Evolutionary conservation across 2,797 vertebrate species (phyloP).

Genomic region (Betta splendens): DNA sequence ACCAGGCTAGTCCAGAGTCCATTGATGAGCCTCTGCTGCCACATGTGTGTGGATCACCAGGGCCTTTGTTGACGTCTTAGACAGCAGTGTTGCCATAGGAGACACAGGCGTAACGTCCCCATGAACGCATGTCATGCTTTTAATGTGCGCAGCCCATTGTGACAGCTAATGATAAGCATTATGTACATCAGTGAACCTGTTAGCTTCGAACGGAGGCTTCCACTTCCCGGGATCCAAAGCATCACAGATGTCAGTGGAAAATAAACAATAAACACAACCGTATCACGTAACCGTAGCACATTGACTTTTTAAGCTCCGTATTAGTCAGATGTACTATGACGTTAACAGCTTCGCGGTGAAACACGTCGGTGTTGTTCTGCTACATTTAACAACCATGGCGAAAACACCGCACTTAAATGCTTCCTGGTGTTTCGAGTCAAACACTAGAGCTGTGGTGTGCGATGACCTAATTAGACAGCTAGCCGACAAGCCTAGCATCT

Average conservation of each 20-base stretch:
- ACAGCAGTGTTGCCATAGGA: constrained; percentile 62
- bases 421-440: constrained; percentile 12
- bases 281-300: background rate
- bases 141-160: too few relatives aligned
- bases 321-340: background rate
- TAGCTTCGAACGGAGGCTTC: too few relatives aligned
- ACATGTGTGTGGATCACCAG: too few relatives aligned
- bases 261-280: background rate
- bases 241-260: background rate
- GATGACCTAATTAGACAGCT: constrained; percentile 67
- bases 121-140: background rate
- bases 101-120: constrained; percentile 20
- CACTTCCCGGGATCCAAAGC: constrained; percentile 24
- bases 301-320: background rate
- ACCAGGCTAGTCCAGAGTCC: too few relatives aligned
- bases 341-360: background rate
- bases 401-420: background rate
- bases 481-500: constrained; percentile 63
- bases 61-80: too few relatives aligned
- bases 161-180: constrained; percentile 4
- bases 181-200: constrained; percentile 4
- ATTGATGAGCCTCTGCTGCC: too few relatives aligned
- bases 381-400: background rate
- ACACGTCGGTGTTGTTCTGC: background rate
- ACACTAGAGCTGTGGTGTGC: constrained; percentile 9